These are phyloP conservation scores for Peromyscus melanophrys DNA, from an alignment of 2,797 vertebrate species.

Conservation along the genomic window DNA sequence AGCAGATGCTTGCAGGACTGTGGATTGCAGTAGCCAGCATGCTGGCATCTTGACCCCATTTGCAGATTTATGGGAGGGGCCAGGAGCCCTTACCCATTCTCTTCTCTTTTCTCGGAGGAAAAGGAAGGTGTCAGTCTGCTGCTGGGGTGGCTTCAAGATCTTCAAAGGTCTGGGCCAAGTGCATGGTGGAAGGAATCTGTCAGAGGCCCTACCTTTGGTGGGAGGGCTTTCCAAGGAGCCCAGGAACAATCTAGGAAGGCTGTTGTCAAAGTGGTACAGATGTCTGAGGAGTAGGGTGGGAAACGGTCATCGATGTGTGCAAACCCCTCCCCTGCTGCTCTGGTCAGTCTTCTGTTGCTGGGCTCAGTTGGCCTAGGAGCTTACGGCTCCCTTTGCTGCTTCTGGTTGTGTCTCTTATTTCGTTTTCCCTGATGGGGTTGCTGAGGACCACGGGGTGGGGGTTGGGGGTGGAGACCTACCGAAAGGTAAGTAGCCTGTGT, in stretches of 20 bases:
- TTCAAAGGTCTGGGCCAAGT: not conserved
- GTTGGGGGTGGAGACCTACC: too few relatives aligned
- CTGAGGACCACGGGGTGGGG: not conserved
- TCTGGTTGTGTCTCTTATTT: not conserved
- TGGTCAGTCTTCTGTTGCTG: constrained; percentile 78
- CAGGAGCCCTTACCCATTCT: not conserved
- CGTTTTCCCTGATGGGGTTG: not conserved
- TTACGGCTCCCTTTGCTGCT: not conserved
- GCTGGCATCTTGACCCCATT: not conserved
- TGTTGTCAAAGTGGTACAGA: constrained; percentile 65
- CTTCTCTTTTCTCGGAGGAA: not conserved
- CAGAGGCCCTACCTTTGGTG: not conserved
- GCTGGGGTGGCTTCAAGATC: not conserved
- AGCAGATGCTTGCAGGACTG: not conserved
- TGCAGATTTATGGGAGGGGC: not conserved
- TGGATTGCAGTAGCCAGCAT: not conserved
- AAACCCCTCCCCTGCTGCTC: constrained; percentile 22
- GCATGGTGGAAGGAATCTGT: not conserved
- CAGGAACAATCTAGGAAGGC: constrained; percentile 57
- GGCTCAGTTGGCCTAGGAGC: constrained; percentile 74
- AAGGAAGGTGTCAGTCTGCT: not conserved
- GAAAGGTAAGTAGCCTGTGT: not conserved
- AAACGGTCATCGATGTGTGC: constrained; percentile 74
- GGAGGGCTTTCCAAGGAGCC: not conserved
- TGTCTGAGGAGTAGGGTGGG: constrained; percentile 55